A percentile compares a stretch with the other conserved stretches of the same genome.
Evolutionary conservation across 2,113 vertebrate genomes (phyloP).

Genomic region (Oophaga pumilio): DNA sequence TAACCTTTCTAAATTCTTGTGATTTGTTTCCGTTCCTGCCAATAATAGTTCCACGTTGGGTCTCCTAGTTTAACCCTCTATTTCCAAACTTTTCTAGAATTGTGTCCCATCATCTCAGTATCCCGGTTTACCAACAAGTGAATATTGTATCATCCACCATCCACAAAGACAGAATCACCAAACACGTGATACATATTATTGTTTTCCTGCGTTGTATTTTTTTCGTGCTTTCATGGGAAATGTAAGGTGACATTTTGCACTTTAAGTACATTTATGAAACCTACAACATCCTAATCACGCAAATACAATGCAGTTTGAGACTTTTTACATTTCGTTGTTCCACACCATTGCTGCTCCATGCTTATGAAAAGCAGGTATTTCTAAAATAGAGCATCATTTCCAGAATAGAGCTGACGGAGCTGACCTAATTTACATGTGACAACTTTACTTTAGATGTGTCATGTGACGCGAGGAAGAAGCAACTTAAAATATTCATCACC

Average conservation of each 20-base stretch:
- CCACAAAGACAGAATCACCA: background rate
- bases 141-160: background rate
- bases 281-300: background rate
- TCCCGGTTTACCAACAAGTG: background rate
- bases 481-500: constrained; percentile 30
- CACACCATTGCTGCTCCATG: background rate
- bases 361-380: background rate
- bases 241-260: background rate
- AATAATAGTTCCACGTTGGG: too few relatives aligned
- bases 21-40: too few relatives aligned
- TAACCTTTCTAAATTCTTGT: too few relatives aligned
- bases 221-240: background rate
- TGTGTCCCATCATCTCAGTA: background rate
- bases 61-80: too few relatives aligned
- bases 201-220: background rate
- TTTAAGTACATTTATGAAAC: background rate
- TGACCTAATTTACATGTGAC: constrained; percentile 39
- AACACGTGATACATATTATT: background rate
- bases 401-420: background rate
- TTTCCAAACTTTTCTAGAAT: too few relatives aligned
- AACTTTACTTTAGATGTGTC: constrained; percentile 21
- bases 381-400: constrained; percentile 10
- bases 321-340: background rate
- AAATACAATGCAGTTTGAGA: background rate
- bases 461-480: constrained; percentile 4